Evolutionary conservation across 2,113 vertebrate genomes (phyloP).

Genomic region (Sitta europaea): DNA sequence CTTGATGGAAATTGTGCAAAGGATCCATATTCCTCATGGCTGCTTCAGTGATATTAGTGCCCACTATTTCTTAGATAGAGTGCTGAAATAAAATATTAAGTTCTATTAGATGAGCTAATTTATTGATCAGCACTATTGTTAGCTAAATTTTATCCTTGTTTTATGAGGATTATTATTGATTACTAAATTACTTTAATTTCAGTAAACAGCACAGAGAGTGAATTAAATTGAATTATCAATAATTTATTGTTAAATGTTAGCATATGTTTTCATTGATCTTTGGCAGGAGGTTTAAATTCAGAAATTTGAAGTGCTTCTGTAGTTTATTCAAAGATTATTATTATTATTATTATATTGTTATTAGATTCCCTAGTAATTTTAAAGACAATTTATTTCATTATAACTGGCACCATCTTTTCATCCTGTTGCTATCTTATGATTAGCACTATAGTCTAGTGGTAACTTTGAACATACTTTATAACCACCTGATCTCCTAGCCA

Average conservation of each 20-base stretch:
- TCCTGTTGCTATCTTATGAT: neutral
- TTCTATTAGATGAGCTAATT: conserved; percentile 26
- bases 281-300: neutral
- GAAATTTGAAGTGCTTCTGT: neutral
- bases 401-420: neutral
- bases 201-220: conserved; percentile 20
- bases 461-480: neutral
- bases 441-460: neutral
- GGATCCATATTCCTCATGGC: neutral
- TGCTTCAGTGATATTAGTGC: neutral
- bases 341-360: neutral
- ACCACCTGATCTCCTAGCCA: neutral
- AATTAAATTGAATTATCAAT: conserved; percentile 51
- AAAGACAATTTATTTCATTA: neutral
- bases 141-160: conserved; percentile 24
- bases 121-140: conserved; percentile 28
- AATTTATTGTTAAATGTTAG: conserved; percentile 44
- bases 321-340: neutral
- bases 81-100: neutral
- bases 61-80: neutral
- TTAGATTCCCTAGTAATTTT: neutral
- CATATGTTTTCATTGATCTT: conserved; percentile 27
- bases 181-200: conserved; percentile 38
- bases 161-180: conserved; percentile 40
- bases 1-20: neutral